These are phyloP conservation scores for Opisthograptis luteolata DNA, from an alignment of 2,888 invertebrate species.

Conservation along the genomic window DNA sequence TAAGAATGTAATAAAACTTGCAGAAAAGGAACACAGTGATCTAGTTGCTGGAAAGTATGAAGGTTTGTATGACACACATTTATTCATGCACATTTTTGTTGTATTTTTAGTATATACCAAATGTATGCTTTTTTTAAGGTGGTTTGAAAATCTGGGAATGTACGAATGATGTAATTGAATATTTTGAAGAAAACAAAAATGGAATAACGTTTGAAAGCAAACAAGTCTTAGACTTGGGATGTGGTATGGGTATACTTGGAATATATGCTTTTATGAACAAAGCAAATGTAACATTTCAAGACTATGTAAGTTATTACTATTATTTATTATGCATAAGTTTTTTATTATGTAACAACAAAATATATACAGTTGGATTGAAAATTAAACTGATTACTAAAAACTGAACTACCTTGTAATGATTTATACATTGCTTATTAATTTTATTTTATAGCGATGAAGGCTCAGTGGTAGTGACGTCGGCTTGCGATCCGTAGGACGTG, in stretches of 20 bases:
- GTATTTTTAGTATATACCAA: background rate
- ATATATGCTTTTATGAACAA: constrained; percentile 88
- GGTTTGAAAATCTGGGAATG: constrained; percentile 99
- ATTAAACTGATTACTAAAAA: too few species aligned
- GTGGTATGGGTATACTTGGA: constrained; percentile 96
- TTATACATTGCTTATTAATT: too few species aligned
- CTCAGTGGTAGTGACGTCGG: too few species aligned
- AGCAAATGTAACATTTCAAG: constrained; percentile 93
- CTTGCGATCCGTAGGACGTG: too few species aligned
- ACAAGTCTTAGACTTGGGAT: constrained; percentile 94
- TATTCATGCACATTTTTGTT: background rate
- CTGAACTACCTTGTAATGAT: too few species aligned
- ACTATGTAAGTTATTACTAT: constrained; percentile 97
- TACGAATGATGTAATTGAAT: constrained; percentile 90
- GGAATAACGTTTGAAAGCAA: constrained; percentile 71
- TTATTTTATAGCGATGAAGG: too few species aligned
- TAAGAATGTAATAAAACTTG: constrained; percentile 71
- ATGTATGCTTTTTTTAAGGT: constrained; percentile 83
- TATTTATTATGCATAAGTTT: too few species aligned
- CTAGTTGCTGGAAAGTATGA: constrained; percentile 91
- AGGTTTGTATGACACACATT: constrained; percentile 73
- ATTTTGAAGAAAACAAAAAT: constrained; percentile 73
- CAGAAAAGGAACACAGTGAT: constrained; percentile 89
- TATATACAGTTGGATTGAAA: too few species aligned
- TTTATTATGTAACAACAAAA: too few species aligned